A percentile compares a stretch with the other conserved stretches of the same genome.
Conservation (phyloP, 2,113 vertebrate genomes). For the Carollia perspicillata region DNA sequence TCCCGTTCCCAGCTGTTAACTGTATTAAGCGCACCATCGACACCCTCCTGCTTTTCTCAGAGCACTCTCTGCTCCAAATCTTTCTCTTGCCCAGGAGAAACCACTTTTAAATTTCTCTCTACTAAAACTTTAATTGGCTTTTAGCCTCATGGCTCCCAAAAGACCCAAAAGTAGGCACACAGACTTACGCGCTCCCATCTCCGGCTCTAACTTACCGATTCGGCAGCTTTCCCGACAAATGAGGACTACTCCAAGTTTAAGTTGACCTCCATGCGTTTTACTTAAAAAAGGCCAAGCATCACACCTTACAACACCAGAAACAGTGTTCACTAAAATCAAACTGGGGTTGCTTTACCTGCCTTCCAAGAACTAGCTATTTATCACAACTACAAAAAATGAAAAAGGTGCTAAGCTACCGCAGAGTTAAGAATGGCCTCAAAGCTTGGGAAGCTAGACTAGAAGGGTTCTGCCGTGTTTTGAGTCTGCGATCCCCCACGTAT, state of each 20-base stretch:
- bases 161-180: slow-evolving; percentile 56
- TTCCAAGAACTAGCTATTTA: background rate
- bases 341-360: background rate
- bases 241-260: slow-evolving; percentile 16
- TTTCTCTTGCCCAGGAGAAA: slow-evolving; percentile 62
- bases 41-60: slow-evolving; percentile 11
- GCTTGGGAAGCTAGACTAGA: background rate
- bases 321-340: slow-evolving; percentile 5
- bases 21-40: slow-evolving; percentile 7
- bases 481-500: background rate
- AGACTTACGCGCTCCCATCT: background rate
- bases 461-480: background rate
- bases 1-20: background rate
- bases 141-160: slow-evolving; percentile 65
- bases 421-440: background rate
- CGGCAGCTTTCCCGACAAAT: slow-evolving; percentile 30
- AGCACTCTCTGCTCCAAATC: slow-evolving; percentile 67
- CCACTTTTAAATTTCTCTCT: slow-evolving; percentile 64
- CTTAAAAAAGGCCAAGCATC: slow-evolving; percentile 42
- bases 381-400: background rate
- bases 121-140: slow-evolving; percentile 68
- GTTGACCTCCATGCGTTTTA: background rate
- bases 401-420: background rate
- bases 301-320: background rate
- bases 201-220: background rate